Base-by-base conservation (phyloP, 1,140 invertebrate genomes). In the Tribolium castaneum region DNA sequence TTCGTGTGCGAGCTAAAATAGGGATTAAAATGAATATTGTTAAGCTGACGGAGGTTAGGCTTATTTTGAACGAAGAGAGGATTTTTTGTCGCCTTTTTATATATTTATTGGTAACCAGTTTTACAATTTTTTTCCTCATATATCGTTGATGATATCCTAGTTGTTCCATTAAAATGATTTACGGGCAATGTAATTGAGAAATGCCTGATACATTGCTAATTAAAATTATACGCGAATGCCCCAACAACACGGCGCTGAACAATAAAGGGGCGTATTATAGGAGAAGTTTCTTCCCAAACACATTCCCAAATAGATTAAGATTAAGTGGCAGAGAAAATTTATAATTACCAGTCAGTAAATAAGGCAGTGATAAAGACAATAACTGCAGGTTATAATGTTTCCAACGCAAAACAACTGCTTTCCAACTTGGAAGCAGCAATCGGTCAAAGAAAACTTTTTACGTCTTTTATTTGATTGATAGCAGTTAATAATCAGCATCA, bases 151-250 rank as follows among this genome's bases (percentile, higher is more conserved):
- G 51, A 13, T 14, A 19, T 52, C 16, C 10, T 66, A 66, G 9
- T 35, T 66, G 59, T 66, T n/a, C 16, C 54, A 22, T 66, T 66
- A 13, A 13, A 35, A 30, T 66, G 59, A 66, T 66, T 39, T 66
- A 66, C 35, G 30, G 25, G 3, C 14, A 30, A 62, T 10, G 19
- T 62, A 25, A 62, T 56, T 66, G 25, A 12, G 25, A 66, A 35
- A 13, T 35, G 59, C 25, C 30, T 35, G 30, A 66, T 66, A 66
- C 30, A n/a, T 66, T 35, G n/a, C 59, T 66, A 39, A 66, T 66
- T 66, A 66, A 66, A 66, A 66, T 66, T 66, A 66, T 66, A 30
- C 34, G 59, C 30, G 12, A 66, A 66, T 66, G 59, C 59, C 59
- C 59, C 22, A 34, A 66, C 14, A 35, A 66, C 59, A 34, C 59